Evolutionary conservation across 2,797 vertebrate species (phyloP).

Genomic region (Bufotes viridis): DNA sequence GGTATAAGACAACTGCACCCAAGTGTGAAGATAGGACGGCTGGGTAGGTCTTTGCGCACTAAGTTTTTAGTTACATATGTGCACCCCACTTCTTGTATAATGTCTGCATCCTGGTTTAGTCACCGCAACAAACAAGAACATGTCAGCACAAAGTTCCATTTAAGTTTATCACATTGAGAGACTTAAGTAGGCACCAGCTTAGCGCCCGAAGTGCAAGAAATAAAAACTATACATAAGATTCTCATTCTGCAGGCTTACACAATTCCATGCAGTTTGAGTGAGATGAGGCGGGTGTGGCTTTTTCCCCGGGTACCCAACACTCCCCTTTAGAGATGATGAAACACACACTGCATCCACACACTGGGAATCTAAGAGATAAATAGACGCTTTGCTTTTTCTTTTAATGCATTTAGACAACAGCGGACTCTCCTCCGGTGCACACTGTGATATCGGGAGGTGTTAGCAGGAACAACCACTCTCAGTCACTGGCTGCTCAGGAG

Average conservation of each 20-base stretch:
- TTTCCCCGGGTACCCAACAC: slow-evolving; percentile 9
- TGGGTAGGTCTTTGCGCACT: not conserved
- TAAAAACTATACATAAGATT: slow-evolving; percentile 75
- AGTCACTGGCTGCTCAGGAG: slow-evolving; percentile 87
- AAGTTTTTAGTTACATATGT: no score
- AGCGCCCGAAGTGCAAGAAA: slow-evolving; percentile 84
- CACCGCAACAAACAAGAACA: slow-evolving; percentile 64
- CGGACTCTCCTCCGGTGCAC: slow-evolving; percentile 75
- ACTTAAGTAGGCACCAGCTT: slow-evolving; percentile 78
- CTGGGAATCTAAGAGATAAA: slow-evolving; percentile 63
- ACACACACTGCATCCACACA: slow-evolving; percentile 83
- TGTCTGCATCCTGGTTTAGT: slow-evolving; percentile 69
- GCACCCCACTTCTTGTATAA: slow-evolving; percentile 67
- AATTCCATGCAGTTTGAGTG: slow-evolving; percentile 90
- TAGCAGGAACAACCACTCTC: slow-evolving; percentile 93
- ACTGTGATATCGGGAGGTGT: slow-evolving; percentile 76
- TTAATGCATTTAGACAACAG: slow-evolving; percentile 79
- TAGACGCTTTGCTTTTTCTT: slow-evolving; percentile 74
- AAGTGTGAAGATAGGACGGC: not conserved
- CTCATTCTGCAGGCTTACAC: slow-evolving; percentile 84
- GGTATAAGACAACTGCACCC: not conserved
- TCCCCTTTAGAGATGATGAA: slow-evolving; percentile 69
- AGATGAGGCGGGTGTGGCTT: slow-evolving; percentile 52
- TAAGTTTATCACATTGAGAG: slow-evolving; percentile 70
- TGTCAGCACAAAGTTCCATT: slow-evolving; percentile 66